Base-by-base conservation (phyloP, 2,888 invertebrate genomes). In the Silvanus unidentatus region DNA sequence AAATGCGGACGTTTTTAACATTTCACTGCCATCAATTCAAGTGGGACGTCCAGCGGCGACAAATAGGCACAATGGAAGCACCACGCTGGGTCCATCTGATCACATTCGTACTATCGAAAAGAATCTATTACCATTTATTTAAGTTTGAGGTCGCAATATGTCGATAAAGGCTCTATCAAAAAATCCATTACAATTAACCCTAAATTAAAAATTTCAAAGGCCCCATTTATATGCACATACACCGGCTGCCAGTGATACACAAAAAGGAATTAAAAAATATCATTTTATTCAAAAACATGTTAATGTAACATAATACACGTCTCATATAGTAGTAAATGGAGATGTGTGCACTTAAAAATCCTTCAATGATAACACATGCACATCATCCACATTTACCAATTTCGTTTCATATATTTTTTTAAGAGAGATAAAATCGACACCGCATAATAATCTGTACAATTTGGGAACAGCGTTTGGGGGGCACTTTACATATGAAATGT, bases 101-200 rank as follows among this genome's bases (percentile, higher is more conserved):
- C 59, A 56, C 58, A 62, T 59, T 63, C 60, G 55, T 58, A n/a
- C n/a, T 62, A 58, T 60, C 62, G 61, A 63, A 64, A 63, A 63
- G 62, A 64, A 63, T 63, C 57, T 62, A 64, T 62, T 63, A 61
- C 59, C 60, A 59, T 61, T 58, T 56, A 53, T 61, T 48, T 45
- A 37, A 45, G 45, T 42, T 60, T 54, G 52, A 57, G 57, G 54
- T 53, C 52, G 46, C 50, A 53, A 50, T 53, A 47, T 52, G 50
- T 49, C 22, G 22, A 22, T 5, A 22, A 22, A 22, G 22, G 8
- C 3, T 22, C 8, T 22, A 5, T 22, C 8, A 22, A 5, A 22
- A 22, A 22, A 22, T 22, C 22, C n/a, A n/a, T n/a, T n/a, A n/a
- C n/a, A n/a, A n/a, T n/a, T n/a, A n/a, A n/a, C n/a, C n/a, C n/a